These are phyloP conservation scores for Lasius platythorax DNA, from an alignment of 2,888 invertebrate species.

Conservation along the genomic window DNA sequence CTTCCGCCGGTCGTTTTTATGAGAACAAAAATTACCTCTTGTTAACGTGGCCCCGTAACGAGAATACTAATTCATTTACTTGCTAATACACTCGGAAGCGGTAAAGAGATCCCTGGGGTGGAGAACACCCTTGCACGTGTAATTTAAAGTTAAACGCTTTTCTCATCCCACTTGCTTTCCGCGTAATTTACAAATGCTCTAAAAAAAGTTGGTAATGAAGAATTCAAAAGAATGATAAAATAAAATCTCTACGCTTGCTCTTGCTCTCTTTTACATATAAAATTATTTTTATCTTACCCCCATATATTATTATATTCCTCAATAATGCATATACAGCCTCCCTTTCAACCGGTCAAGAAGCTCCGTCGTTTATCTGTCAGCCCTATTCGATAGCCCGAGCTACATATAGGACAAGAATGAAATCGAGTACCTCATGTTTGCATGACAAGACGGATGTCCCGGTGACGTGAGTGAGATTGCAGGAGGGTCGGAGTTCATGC, in stretches of 20 bases:
- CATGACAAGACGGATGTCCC: slow-evolving; percentile 64
- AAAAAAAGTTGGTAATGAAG: not conserved
- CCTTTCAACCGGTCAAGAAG: slow-evolving; percentile 13
- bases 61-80: slow-evolving; percentile 48
- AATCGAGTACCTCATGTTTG: slow-evolving; percentile 56
- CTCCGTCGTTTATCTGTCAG: slow-evolving; percentile 45
- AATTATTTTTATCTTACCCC: not conserved
- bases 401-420: slow-evolving; percentile 41
- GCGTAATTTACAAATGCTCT: slow-evolving; percentile 23
- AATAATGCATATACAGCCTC: slow-evolving; percentile 15
- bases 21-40: slow-evolving; percentile 26
- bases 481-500: slow-evolving; percentile 65
- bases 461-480: slow-evolving; percentile 64
- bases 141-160: slow-evolving; percentile 45
- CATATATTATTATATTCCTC: not conserved
- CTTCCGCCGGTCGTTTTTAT: slow-evolving; percentile 18
- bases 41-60: slow-evolving; percentile 24
- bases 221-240: not conserved
- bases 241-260: not conserved
- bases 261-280: not conserved
- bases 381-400: slow-evolving; percentile 31
- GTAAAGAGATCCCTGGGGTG: slow-evolving; percentile 28
- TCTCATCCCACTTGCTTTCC: not conserved
- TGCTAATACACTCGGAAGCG: slow-evolving; percentile 33
- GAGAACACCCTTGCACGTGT: slow-evolving; percentile 6